These are phyloP conservation scores for Auanema freiburgensis DNA, from an alignment of 2,888 invertebrate genomes.

Conservation along the genomic window DNA sequence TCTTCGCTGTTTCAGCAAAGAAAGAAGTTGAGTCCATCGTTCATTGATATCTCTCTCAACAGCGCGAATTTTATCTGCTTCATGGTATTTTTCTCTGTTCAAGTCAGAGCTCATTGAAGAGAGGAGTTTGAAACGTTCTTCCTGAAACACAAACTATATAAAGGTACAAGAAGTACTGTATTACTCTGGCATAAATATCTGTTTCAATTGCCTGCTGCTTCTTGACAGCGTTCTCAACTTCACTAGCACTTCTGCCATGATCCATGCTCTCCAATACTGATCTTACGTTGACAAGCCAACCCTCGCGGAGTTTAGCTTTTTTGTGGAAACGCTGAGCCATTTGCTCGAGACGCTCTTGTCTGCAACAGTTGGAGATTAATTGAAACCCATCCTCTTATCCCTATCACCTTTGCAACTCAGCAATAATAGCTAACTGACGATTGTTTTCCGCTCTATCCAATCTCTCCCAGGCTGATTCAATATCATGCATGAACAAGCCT, in stretches of 20 bases:
- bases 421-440: conserved; percentile 86
- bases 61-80: conserved; percentile 77
- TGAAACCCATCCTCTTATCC: neutral
- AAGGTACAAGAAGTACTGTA: conserved; percentile 27
- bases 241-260: conserved; percentile 80
- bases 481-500: conserved; percentile 83
- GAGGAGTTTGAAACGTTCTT: conserved; percentile 89
- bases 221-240: conserved; percentile 94
- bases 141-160: conserved; percentile 67
- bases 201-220: conserved; percentile 97
- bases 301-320: conserved; percentile 83
- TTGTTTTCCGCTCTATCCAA: conserved; percentile 91
- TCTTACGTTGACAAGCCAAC: conserved; percentile 77
- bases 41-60: conserved; percentile 58
- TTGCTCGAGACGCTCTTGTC: conserved; percentile 88
- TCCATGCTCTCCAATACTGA: conserved; percentile 74
- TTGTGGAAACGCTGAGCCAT: conserved; percentile 92
- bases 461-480: conserved; percentile 90
- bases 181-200: conserved; percentile 84
- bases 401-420: conserved; percentile 73
- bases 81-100: conserved; percentile 86
- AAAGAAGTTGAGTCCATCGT: conserved; percentile 81
- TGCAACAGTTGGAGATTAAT: conserved; percentile 25
- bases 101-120: conserved; percentile 90
- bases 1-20: conserved; percentile 78